Percentiles rank a stretch among this genome's conserved stretches.
phyloP scores from a whole-genome alignment of 2,888 invertebrate genomes.

The Zonitis immaculata region DNA sequence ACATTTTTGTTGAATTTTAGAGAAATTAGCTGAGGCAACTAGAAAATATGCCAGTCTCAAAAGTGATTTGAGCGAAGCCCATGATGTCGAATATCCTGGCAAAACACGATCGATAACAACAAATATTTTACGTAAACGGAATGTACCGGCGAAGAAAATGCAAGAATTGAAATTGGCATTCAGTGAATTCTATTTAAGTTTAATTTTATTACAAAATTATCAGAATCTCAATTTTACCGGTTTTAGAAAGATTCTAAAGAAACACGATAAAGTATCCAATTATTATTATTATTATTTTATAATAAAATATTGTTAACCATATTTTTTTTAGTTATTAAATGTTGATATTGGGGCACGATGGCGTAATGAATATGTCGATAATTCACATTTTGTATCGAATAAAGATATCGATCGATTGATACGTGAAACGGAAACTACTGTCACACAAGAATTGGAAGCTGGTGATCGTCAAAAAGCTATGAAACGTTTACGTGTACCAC shows the following conservation, averaged over 20 bases:
- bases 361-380: slow-evolving; percentile 73
- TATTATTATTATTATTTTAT: background rate
- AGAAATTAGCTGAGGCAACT: slow-evolving; percentile 90
- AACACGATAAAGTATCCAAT: slow-evolving; percentile 85
- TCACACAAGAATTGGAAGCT: slow-evolving; percentile 66
- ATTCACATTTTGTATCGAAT: slow-evolving; percentile 77
- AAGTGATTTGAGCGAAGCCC: slow-evolving; percentile 67
- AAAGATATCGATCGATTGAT: slow-evolving; percentile 83
- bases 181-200: slow-evolving; percentile 82
- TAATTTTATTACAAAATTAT: slow-evolving; percentile 82
- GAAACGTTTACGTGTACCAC: slow-evolving; percentile 82
- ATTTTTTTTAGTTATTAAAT: slow-evolving; percentile 49
- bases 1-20: too few relatives aligned
- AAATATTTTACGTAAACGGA: slow-evolving; percentile 42
- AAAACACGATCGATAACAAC: slow-evolving; percentile 39
- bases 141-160: slow-evolving; percentile 52
- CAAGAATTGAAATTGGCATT: slow-evolving; percentile 84
- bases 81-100: slow-evolving; percentile 41
- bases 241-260: slow-evolving; percentile 85
- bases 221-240: slow-evolving; percentile 86
- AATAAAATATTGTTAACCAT: background rate
- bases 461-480: slow-evolving; percentile 82
- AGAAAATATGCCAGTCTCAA: slow-evolving; percentile 87
- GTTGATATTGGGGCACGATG: slow-evolving; percentile 68
- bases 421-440: slow-evolving; percentile 68